A percentile compares a stretch with the other conserved stretches of the same genome.
Evolutionary conservation across 2,888 invertebrate species (phyloP).

Genomic region (Apeira syringaria): DNA sequence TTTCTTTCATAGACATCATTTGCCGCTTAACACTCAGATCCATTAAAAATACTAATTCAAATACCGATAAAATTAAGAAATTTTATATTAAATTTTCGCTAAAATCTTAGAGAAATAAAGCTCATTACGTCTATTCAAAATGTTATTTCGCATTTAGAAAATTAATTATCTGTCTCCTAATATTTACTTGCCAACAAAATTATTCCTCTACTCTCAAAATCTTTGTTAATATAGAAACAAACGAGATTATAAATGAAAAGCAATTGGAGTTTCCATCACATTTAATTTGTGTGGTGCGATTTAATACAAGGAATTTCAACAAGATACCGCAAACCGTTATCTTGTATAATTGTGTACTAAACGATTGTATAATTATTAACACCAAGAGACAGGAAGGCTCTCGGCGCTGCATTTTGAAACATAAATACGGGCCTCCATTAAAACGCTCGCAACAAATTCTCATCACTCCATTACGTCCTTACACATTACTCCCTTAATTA

Average conservation of each 20-base stretch:
- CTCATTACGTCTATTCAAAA: constrained; percentile 20
- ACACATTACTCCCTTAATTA: constrained; percentile 76
- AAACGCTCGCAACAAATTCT: constrained; percentile 70
- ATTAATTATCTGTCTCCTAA: constrained; percentile 27
- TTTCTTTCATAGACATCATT: too few relatives aligned
- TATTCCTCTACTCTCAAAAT: constrained; percentile 25
- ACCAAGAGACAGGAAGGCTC: constrained; percentile 48
- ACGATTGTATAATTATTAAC: constrained; percentile 55
- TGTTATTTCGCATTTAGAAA: constrained; percentile 28
- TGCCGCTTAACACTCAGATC: too few relatives aligned
- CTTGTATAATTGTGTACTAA: constrained; percentile 43
- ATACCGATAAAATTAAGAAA: not conserved
- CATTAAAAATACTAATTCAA: not conserved
- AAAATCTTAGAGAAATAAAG: constrained; percentile 25
- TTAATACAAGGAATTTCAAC: constrained; percentile 38
- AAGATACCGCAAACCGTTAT: constrained; percentile 34
- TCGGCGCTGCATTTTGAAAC: constrained; percentile 59
- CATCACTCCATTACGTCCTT: constrained; percentile 75
- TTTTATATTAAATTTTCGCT: not conserved
- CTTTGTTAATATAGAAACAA: constrained; percentile 33
- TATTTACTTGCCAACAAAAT: constrained; percentile 32
- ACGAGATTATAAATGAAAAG: constrained; percentile 35
- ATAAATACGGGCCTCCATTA: constrained; percentile 69
- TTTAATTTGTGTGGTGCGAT: constrained; percentile 32
- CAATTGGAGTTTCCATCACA: constrained; percentile 34